These are phyloP conservation scores for Camptogramma bilineatum DNA, from an alignment of 2,888 invertebrate genomes.

Conservation along the genomic window DNA sequence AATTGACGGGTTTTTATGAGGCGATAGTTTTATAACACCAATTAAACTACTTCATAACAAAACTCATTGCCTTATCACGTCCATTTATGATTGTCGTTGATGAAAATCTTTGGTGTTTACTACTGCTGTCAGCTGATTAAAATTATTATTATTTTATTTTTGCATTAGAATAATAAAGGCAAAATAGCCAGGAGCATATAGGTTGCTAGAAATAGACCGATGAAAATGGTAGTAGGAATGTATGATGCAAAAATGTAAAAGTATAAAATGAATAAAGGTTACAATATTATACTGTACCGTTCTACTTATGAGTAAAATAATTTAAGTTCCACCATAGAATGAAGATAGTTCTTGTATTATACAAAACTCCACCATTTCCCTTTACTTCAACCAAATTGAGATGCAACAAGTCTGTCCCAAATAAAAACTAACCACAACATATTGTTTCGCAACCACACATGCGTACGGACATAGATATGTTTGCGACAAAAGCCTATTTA, in stretches of 20 bases:
- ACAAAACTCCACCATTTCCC: conserved; percentile 36
- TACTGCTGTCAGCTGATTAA: too few relatives aligned
- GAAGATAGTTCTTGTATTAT: neutral
- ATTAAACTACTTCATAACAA: too few relatives aligned
- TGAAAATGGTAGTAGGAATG: conserved; percentile 6
- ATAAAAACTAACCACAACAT: conserved; percentile 42
- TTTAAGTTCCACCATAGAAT: neutral
- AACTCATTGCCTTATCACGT: too few relatives aligned
- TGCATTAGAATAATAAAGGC: too few relatives aligned
- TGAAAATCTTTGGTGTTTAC: too few relatives aligned
- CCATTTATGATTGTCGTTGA: too few relatives aligned
- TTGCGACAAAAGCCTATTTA: conserved; percentile 82
- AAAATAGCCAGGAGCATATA: too few relatives aligned
- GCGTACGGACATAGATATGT: conserved; percentile 74
- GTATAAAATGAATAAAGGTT: neutral
- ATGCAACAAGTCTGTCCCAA: conserved; percentile 30
- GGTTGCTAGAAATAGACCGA: neutral
- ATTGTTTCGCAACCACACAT: conserved; percentile 60
- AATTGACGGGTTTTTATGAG: too few relatives aligned
- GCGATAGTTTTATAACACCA: too few relatives aligned
- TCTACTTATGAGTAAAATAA: neutral
- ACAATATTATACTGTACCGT: neutral
- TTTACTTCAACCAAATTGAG: conserved; percentile 24
- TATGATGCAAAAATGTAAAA: neutral
- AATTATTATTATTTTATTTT: too few relatives aligned